These are phyloP conservation scores for Eupsilia transversa DNA, from an alignment of 2,888 invertebrate genomes.

Conservation along the genomic window DNA sequence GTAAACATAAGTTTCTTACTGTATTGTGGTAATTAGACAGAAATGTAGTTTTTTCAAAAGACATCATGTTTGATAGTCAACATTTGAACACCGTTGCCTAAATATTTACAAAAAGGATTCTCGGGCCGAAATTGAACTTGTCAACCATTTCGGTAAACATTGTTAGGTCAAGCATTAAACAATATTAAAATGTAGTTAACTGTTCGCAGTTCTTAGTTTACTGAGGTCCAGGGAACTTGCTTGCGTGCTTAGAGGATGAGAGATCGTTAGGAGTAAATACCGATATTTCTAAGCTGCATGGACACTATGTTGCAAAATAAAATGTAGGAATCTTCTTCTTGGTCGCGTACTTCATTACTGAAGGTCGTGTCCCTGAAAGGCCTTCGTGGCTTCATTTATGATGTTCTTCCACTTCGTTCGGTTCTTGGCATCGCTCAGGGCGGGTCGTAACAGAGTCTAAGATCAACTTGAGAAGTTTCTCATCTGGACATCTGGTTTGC, in stretches of 20 bases:
- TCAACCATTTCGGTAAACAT: slow-evolving; percentile 37
- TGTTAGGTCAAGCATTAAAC: slow-evolving; percentile 10
- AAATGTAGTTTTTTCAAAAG: neutral
- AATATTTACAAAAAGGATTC: slow-evolving; percentile 46
- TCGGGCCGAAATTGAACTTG: slow-evolving; percentile 12
- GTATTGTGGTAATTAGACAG: neutral
- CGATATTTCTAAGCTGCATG: slow-evolving; percentile 17
- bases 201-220: slow-evolving; percentile 26
- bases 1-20: neutral
- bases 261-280: slow-evolving; percentile 5
- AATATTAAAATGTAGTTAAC: slow-evolving; percentile 15
- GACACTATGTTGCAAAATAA: slow-evolving; percentile 33
- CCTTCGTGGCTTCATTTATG: no score
- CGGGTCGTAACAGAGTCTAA: no score
- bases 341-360: no score
- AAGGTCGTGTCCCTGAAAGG: no score
- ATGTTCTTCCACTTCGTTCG: no score
- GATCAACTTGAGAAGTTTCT: no score
- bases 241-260: slow-evolving; percentile 3
- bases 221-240: neutral
- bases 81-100: slow-evolving; percentile 10
- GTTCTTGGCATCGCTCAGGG: no score
- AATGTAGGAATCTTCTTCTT: neutral
- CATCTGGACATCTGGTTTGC: no score
- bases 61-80: slow-evolving; percentile 12